A percentile compares a stretch with the other conserved stretches of the same genome.
Conservation (phyloP, 2,113 vertebrate species). For the Menura novaehollandiae region DNA sequence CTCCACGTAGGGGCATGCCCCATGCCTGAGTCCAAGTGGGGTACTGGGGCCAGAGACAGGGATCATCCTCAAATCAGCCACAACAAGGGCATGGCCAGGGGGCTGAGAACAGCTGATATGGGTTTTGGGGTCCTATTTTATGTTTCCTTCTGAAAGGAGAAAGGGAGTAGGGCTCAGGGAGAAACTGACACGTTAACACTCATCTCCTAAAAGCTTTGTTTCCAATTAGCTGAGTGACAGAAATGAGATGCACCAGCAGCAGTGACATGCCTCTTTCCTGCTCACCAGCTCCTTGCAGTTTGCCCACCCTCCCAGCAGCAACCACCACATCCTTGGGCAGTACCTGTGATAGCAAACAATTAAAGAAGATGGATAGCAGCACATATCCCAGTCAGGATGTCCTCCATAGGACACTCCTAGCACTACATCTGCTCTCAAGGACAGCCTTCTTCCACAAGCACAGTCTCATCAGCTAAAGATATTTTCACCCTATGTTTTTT, state of each 20-base stretch:
- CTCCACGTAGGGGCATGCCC: neutral
- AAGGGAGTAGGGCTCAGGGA: neutral
- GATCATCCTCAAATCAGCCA: neutral
- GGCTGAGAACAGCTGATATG: neutral
- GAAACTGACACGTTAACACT: neutral
- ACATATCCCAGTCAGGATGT: neutral
- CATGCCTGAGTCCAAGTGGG: neutral
- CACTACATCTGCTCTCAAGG: neutral
- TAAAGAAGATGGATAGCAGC: neutral
- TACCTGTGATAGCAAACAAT: neutral
- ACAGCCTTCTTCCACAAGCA: neutral
- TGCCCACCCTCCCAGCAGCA: fast-evolving
- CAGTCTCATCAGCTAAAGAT: neutral
- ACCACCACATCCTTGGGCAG: neutral
- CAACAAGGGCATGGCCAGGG: fast-evolving
- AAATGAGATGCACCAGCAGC: neutral
- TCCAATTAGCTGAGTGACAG: neutral
- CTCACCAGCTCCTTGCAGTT: neutral
- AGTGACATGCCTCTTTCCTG: neutral
- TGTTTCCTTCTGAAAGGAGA: neutral
- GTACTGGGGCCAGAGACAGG: neutral
- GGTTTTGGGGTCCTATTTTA: neutral
- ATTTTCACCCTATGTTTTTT: neutral
- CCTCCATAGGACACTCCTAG: neutral
- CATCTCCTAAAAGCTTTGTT: neutral